Evolutionary conservation across 2,113 vertebrate species (phyloP), one percentile per base, ranked within the genome.

Genomic region (Rhabdornis inornatus): DNA sequence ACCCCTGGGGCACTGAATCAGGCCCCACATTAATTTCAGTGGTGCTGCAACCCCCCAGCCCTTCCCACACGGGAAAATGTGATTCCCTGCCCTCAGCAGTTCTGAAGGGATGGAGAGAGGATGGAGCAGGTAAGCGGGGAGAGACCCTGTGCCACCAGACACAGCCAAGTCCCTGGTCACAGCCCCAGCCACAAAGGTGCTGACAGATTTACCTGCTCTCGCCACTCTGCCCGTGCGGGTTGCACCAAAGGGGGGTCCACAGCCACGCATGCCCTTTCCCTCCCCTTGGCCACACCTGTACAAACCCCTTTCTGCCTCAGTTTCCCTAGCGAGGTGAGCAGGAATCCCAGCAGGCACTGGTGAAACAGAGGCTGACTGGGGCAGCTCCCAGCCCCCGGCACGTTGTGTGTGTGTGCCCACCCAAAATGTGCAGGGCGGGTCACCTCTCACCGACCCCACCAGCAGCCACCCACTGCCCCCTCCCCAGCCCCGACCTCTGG

Each of bases 341-440:
- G 42, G 11, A 55, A 0, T n/a, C 17, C 27, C 83, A 28, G 24
- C 42, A 11, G 2, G 52, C 8, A 3, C 19, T 0, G 3, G 35
- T 9, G 28, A 21, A 11, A 15, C 79, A 7, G 4, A 19, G 52
- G 35, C 27, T 22, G 68, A 5, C 27, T 2, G 79, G 69, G 42
- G 33, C 37, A 33, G 49, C 57, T 33, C 25, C 19, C 31, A 3
- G 35, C 9, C 10, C 42, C 39, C 0, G 0, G 23, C 69, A 9
- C 17, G 0, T 0, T 5, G 17, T 33, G 13, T 1, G 13, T 1
- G 6, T 1, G 22, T 1, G 5, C 1, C 6, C 55, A 74, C 10
- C 47, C 74, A 21, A 56, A 63, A 45, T 2, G 3, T 2, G 8
- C 68, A 0, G 31, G 45, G 28, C 6, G 4, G 45, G 33, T 45